phyloP scores from a whole-genome alignment of 2,113 vertebrate genomes.

The Kryptolebias marmoratus region DNA sequence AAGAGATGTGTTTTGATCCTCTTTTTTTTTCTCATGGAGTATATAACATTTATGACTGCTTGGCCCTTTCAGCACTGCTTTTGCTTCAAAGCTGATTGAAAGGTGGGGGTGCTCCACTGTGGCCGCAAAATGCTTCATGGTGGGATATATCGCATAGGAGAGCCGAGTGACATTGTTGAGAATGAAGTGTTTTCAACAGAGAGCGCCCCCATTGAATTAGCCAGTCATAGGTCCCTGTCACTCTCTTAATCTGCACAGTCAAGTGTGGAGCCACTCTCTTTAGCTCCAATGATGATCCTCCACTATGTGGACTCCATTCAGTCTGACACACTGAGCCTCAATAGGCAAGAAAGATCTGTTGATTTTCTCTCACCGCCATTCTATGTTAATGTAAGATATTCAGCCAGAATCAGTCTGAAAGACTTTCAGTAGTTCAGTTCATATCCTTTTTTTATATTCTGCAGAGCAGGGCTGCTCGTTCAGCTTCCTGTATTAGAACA shows the following conservation, averaged over 20 bases:
- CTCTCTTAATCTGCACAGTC: constrained; percentile 76
- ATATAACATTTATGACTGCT: constrained; percentile 43
- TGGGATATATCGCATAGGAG: constrained; percentile 53
- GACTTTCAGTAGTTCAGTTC: constrained; percentile 62
- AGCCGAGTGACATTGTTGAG: constrained; percentile 66
- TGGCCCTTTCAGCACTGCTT: constrained; percentile 15
- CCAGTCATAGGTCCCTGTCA: constrained; percentile 75
- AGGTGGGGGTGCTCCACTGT: constrained; percentile 25
- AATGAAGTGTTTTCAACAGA: constrained; percentile 73
- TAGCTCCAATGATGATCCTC: constrained; percentile 72
- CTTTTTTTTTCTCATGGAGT: neutral
- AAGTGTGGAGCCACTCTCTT: constrained; percentile 72
- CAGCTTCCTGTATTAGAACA: constrained; percentile 59
- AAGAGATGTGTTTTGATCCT: constrained; percentile 61
- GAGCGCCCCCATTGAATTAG: constrained; percentile 75
- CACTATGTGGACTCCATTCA: constrained; percentile 66
- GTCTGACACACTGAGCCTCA: constrained; percentile 61
- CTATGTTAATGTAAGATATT: constrained; percentile 71
- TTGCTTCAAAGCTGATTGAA: constrained; percentile 50
- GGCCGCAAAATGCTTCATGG: constrained; percentile 50
- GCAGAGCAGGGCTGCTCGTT: constrained; percentile 60
- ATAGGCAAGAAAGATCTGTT: constrained; percentile 64
- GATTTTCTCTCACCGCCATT: constrained; percentile 59
- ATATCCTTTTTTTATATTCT: constrained; percentile 64
- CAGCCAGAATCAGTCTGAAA: constrained; percentile 65